A percentile compares a stretch with the other conserved stretches of the same genome.
Conservation (phyloP, 2,113 vertebrate genomes). For the Toxotes chatareus region DNA sequence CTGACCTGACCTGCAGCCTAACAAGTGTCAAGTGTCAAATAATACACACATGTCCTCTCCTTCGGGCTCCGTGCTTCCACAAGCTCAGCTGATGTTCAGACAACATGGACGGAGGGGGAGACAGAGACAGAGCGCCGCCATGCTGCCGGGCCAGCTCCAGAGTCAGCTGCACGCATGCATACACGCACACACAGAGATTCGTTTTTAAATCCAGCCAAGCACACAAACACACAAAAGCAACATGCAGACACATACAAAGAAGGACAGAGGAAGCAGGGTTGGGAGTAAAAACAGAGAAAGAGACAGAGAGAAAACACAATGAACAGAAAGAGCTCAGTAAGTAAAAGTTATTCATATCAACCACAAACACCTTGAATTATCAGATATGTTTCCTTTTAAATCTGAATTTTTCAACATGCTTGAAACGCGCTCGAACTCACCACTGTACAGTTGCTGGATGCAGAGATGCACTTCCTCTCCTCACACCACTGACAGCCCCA, state of each 20-base stretch:
- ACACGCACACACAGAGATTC: conserved; percentile 16
- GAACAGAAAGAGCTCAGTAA: conserved; percentile 1
- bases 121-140: conserved; percentile 73
- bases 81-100: conserved; percentile 80
- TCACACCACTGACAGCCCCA: conserved; percentile 97
- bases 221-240: conserved; percentile 14
- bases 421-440: conserved; percentile 82
- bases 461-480: conserved; percentile 94
- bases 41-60: conserved; percentile 77
- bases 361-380: background rate
- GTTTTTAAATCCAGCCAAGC: background rate
- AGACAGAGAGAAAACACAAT: conserved; percentile 16
- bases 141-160: conserved; percentile 76
- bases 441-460: conserved; percentile 92
- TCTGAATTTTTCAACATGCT: background rate
- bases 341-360: background rate
- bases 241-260: conserved; percentile 37
- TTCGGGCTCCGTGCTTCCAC: conserved; percentile 74
- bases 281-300: conserved; percentile 35
- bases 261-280: conserved; percentile 27
- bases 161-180: conserved; percentile 61
- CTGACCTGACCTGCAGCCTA: conserved; percentile 28
- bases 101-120: conserved; percentile 74
- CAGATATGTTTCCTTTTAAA: background rate
- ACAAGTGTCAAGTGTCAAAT: conserved; percentile 34